Conservation (phyloP, 2,797 vertebrate species). For the Diglossa cyanea region DNA sequence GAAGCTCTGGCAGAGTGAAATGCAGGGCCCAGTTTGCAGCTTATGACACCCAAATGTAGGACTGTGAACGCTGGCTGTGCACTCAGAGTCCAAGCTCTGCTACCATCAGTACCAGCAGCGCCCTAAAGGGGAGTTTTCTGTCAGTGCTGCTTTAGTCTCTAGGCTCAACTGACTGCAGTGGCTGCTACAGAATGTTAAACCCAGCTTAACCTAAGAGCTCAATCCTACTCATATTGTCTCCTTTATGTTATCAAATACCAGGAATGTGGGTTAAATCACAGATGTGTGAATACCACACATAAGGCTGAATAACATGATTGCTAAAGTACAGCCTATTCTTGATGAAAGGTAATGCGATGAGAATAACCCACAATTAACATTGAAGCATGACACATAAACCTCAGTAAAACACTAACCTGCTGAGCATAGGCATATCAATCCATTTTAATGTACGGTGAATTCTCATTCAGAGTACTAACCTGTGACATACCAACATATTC, state of each 20-base stretch:
- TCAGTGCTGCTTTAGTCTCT: neutral
- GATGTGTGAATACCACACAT: neutral
- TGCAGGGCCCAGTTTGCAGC: neutral
- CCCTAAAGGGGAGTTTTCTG: neutral
- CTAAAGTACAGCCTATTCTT: neutral
- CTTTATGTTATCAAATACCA: neutral
- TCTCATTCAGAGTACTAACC: neutral
- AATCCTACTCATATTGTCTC: neutral
- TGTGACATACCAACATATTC: neutral
- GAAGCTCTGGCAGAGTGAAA: neutral
- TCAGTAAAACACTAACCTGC: neutral
- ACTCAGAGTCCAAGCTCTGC: neutral
- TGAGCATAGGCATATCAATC: neutral
- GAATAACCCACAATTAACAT: slow-evolving; percentile 12
- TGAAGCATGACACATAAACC: neutral
- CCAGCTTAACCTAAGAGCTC: neutral
- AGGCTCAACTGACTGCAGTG: neutral
- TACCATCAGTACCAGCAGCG: neutral
- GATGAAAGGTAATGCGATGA: neutral
- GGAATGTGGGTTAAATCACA: neutral
- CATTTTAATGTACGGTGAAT: neutral
- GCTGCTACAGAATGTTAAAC: neutral
- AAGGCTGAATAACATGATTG: neutral
- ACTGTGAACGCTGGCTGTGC: accelerated
- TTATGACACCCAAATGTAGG: neutral